A percentile compares a stretch with the other conserved stretches of the same genome.
Conservation (phyloP, 2,797 vertebrate species). For the Urocyon cinereoargenteus region DNA sequence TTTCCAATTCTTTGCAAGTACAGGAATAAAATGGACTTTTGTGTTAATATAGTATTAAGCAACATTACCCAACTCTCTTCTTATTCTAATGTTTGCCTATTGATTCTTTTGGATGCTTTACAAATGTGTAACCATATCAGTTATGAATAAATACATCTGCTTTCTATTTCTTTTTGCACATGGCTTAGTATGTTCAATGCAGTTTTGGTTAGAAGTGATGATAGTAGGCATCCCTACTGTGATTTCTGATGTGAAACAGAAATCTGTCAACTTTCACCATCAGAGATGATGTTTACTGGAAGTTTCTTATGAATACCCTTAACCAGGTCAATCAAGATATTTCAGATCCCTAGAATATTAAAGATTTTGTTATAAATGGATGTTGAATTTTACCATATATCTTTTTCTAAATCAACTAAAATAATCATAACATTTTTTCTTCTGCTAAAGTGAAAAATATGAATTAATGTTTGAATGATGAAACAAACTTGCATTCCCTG, state of each 20-base stretch:
- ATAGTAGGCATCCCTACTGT: not conserved
- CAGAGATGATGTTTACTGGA: not conserved
- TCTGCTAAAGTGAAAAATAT: constrained; percentile 3
- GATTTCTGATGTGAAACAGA: not conserved
- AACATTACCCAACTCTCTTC: not conserved
- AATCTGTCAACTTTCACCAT: not conserved
- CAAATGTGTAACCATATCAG: not conserved
- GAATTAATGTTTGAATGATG: constrained; percentile 6
- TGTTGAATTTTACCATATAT: not conserved
- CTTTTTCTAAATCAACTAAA: not conserved
- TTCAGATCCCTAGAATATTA: not conserved
- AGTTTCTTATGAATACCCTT: not conserved
- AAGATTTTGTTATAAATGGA: not conserved
- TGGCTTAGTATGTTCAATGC: not conserved
- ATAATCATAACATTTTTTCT: not conserved
- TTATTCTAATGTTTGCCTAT: not conserved
- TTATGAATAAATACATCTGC: not conserved
- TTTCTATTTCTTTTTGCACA: constrained; percentile 43
- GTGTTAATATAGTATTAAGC: not conserved
- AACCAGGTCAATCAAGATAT: not conserved
- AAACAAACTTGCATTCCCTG: constrained; percentile 20
- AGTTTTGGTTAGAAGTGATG: not conserved
- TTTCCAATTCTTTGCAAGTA: not conserved
- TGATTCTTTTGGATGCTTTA: not conserved
- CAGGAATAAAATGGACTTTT: not conserved